Base-by-base conservation (phyloP, 1,140 invertebrate species). In the Phthorimaea operculella region DNA sequence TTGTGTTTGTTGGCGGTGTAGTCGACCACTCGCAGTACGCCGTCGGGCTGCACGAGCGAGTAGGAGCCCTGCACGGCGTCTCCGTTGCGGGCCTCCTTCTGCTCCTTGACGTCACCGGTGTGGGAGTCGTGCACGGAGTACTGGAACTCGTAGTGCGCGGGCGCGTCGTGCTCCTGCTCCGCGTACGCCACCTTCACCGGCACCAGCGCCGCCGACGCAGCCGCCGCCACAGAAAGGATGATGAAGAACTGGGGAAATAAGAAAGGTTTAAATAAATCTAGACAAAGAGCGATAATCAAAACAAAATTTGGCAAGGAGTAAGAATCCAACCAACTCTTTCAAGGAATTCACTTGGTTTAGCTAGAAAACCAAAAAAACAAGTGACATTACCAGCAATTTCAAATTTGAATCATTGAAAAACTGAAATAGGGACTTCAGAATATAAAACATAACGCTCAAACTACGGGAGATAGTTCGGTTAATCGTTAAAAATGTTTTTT, bases 71-170 rank as follows among this genome's bases (percentile, higher is more conserved):
- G 87, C 12, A 91, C 90, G 54, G 88, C 85, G 67, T 90, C 89
- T 15, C 90, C 90, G 39, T 66, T 56, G 54, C 83, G 72, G 45
- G 73, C 65, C 57, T 87, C 86, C 51, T 79, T 67, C 60, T 85
- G 81, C 53, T 74, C 64, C 69, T 87, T 86, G 18, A 82, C 63
- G 63, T 87, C 86, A 12, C 87, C 84, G 54, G 66, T 85, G 62
- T 84, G 74, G n/a, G 71, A 85, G 66, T 91, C 90, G 61, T 90
- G 89, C 1, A 92, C 88, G 52, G 89, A 88, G 70, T 91, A 91
- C n/a, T 86, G 82, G 70, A 89, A 92, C 54, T 88, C 88, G 83
- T 91, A 91, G 63, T 90, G 88, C 4, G 90, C 89, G 11, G 89
- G 88, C 36, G 86, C 84, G 62, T 87, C 86, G 14, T 77, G 72